These are phyloP conservation scores for Delphinus delphis DNA, from an alignment of 2,113 vertebrate genomes.

Conservation along the genomic window DNA sequence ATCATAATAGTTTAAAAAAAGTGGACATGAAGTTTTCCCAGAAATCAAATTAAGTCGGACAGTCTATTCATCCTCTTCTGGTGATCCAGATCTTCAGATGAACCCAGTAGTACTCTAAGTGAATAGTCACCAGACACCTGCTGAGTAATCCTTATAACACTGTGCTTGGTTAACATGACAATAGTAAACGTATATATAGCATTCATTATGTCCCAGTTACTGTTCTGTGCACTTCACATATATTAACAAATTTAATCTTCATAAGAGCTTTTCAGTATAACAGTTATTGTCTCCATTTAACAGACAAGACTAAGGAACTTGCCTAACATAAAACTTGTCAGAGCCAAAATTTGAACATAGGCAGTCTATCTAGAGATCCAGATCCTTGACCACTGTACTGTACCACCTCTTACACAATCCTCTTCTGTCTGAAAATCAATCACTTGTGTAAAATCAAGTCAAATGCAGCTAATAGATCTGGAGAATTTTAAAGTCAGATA, in stretches of 20 bases:
- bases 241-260: background rate
- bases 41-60: background rate
- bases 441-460: background rate
- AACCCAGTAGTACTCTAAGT: background rate
- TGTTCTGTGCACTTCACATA: background rate
- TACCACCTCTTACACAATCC: background rate
- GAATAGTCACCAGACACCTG: background rate
- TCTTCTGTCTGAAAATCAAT: background rate
- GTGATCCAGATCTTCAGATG: background rate
- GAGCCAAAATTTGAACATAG: background rate
- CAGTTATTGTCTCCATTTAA: background rate
- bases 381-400: background rate
- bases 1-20: background rate
- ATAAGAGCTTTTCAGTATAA: background rate
- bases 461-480: background rate
- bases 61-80: background rate
- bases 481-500: background rate
- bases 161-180: background rate
- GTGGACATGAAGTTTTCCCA: background rate
- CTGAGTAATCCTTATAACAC: background rate
- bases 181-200: background rate
- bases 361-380: fast-evolving
- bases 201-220: background rate
- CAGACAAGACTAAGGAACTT: background rate
- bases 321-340: background rate